These are phyloP conservation scores for Thymelicus sylvestris DNA, from an alignment of 2,888 invertebrate genomes.

Conservation along the genomic window DNA sequence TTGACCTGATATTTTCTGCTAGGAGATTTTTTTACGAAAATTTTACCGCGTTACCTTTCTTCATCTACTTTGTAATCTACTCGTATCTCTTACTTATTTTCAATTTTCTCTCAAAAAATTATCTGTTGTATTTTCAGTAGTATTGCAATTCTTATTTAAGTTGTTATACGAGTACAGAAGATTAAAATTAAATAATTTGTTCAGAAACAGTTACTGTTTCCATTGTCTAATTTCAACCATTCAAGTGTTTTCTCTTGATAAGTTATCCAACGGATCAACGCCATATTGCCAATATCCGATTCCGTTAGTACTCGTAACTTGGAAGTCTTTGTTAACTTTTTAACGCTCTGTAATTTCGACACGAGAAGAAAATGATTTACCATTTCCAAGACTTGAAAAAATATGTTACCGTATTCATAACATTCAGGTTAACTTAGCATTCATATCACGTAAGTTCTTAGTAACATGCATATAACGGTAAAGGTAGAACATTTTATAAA, in stretches of 20 bases:
- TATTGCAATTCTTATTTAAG: not conserved
- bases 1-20: not conserved
- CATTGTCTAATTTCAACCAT: not conserved
- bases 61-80: too few species aligned
- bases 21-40: not conserved
- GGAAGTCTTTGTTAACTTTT: slow-evolving; percentile 13
- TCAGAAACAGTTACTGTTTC: not conserved
- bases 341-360: not conserved
- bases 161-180: not conserved
- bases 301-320: slow-evolving; percentile 5
- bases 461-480: too few species aligned
- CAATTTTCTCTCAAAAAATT: too few species aligned
- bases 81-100: too few species aligned
- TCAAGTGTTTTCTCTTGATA: not conserved
- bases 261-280: slow-evolving; percentile 3
- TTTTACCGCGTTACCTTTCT: not conserved
- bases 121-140: too few species aligned
- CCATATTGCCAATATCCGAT: not conserved
- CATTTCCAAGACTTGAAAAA: not conserved
- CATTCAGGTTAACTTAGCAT: not conserved
- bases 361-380: slow-evolving; percentile 13
- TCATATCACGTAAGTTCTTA: too few species aligned
- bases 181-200: not conserved
- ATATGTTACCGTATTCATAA: not conserved
- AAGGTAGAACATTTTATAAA: not conserved